Evolutionary conservation across 1,140 invertebrate species (phyloP).

Genomic region (Spodoptera litura): DNA sequence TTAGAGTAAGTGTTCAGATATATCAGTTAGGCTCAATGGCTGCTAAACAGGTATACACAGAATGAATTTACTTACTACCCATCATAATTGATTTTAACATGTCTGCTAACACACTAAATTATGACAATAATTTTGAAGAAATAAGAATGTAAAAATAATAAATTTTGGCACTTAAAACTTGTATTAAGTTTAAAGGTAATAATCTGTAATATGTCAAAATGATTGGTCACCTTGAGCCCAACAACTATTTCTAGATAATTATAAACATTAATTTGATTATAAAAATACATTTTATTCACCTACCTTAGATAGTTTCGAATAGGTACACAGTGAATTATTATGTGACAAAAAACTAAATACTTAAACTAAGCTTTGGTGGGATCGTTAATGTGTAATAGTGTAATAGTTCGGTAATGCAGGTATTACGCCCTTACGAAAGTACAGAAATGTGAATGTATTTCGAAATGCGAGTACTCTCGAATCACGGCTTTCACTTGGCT

Average conservation of each 20-base stretch:
- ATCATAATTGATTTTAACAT: background rate
- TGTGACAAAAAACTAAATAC: constrained; percentile 69
- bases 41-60: background rate
- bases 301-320: constrained; percentile 53
- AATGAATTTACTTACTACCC: background rate
- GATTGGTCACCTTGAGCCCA: background rate
- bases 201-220: too few species aligned
- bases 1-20: background rate
- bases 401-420: constrained; percentile 72
- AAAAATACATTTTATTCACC: constrained; percentile 64
- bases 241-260: constrained; percentile 6
- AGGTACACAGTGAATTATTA: constrained; percentile 54
- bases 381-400: constrained; percentile 74
- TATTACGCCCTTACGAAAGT: constrained; percentile 47
- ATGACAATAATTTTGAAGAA: too few species aligned
- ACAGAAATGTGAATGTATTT: constrained; percentile 42
- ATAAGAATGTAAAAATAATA: too few species aligned
- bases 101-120: too few species aligned
- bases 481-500: constrained; percentile 26
- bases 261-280: constrained; percentile 52
- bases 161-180: too few species aligned
- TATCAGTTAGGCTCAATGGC: constrained; percentile 8
- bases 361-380: constrained; percentile 85
- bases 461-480: constrained; percentile 37
- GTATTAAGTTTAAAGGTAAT: too few species aligned